Conservation (phyloP, 2,888 invertebrate species). For the Sympetrum striolatum region DNA sequence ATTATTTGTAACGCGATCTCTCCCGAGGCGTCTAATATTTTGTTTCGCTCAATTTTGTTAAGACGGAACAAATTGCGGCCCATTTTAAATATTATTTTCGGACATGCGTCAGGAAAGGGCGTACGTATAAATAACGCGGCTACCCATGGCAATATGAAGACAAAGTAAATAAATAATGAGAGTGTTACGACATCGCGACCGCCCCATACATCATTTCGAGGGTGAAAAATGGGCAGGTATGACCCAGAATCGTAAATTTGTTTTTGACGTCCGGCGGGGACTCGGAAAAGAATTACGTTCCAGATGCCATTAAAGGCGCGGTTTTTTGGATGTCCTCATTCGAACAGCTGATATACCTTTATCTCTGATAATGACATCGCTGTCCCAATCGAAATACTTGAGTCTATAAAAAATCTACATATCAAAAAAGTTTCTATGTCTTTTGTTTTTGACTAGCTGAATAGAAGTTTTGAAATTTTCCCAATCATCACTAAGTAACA, state of each 20-base stretch:
- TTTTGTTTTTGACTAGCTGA: no score
- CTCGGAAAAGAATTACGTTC: not conserved
- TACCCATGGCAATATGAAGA: not conserved
- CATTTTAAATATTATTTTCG: no score
- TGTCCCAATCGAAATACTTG: no score
- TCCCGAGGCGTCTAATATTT: no score
- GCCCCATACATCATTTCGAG: not conserved
- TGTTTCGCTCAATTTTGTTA: no score
- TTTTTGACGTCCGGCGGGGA: not conserved
- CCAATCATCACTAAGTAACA: no score
- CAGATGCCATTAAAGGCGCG: not conserved
- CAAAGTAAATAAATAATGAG: not conserved
- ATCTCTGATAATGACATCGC: not conserved
- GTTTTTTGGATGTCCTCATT: not conserved
- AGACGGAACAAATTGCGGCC: no score
- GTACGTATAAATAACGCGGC: not conserved
- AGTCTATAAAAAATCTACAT: not conserved
- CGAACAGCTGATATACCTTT: not conserved
- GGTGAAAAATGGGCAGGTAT: not conserved
- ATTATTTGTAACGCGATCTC: no score
- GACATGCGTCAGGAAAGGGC: no score
- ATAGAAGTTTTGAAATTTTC: no score
- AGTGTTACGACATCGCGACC: not conserved
- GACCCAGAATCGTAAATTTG: not conserved
- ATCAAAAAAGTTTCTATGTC: no score